These are phyloP conservation scores for Nomada flava DNA, from an alignment of 2,888 invertebrate species.

Conservation along the genomic window DNA sequence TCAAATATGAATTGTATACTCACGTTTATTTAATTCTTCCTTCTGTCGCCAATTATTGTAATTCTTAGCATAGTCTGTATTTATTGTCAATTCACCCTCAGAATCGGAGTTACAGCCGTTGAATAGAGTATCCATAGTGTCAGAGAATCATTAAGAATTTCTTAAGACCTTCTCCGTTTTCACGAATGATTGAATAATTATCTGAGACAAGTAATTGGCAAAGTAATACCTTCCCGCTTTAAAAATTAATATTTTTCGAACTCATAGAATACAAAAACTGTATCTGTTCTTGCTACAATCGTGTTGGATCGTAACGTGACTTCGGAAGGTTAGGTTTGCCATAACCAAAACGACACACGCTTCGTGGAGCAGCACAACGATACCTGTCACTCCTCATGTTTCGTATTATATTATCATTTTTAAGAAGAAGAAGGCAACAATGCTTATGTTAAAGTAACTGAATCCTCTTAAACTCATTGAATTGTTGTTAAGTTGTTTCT, in stretches of 20 bases:
- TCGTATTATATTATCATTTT: background rate
- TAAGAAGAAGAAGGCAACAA: background rate
- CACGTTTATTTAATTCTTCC: conserved; percentile 93
- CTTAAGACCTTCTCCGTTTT: background rate
- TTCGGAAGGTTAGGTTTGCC: background rate
- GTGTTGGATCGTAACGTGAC: background rate
- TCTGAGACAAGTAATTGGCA: background rate
- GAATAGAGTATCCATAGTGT: conserved; percentile 65
- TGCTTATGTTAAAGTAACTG: no score
- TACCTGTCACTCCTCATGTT: background rate
- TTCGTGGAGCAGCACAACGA: background rate
- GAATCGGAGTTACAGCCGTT: conserved; percentile 63
- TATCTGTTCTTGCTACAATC: background rate
- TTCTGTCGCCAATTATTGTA: conserved; percentile 94
- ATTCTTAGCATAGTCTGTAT: conserved; percentile 92
- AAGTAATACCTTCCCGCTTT: background rate
- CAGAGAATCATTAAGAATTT: conserved; percentile 5
- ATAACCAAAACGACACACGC: background rate
- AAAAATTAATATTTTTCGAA: conserved; percentile 3
- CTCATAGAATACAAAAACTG: background rate
- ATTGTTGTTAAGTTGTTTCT: background rate
- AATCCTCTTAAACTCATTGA: background rate
- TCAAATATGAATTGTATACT: conserved; percentile 72
- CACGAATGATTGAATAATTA: background rate
- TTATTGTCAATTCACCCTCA: conserved; percentile 87